Conservation (phyloP, 1,140 invertebrate genomes). For the Potamilus streckersoni region DNA sequence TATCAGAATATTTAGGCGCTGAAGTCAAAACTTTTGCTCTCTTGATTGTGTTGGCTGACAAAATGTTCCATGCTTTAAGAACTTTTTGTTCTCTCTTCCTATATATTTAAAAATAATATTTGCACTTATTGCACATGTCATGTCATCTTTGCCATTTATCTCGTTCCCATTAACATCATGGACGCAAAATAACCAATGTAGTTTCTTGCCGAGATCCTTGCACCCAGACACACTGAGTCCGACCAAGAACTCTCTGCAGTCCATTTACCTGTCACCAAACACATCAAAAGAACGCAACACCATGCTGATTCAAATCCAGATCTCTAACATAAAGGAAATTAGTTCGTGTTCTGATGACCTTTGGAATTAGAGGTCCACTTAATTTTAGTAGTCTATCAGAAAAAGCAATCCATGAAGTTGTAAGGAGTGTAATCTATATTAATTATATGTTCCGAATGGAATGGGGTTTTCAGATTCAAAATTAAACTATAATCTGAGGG, state of each 20-base stretch:
- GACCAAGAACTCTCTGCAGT: slow-evolving; percentile 49
- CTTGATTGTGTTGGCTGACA: no score
- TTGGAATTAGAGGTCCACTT: no score
- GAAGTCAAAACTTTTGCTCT: no score
- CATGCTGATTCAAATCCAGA: slow-evolving; percentile 10
- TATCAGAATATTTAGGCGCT: no score
- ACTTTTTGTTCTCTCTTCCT: no score
- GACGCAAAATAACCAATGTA: slow-evolving; percentile 90
- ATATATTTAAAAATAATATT: not conserved
- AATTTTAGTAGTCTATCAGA: no score
- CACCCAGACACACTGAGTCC: slow-evolving; percentile 63
- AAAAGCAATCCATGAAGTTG: no score
- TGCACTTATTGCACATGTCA: slow-evolving; percentile 49
- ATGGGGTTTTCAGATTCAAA: no score
- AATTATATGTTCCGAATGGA: no score
- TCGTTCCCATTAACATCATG: slow-evolving; percentile 91
- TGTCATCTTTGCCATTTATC: slow-evolving; percentile 77
- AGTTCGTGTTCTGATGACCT: slow-evolving; percentile 2
- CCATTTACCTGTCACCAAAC: slow-evolving; percentile 41
- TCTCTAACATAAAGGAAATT: slow-evolving; percentile 12
- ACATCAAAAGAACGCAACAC: slow-evolving; percentile 48
- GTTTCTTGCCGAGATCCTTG: slow-evolving; percentile 86
- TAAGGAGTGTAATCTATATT: no score
- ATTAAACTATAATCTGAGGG: no score
- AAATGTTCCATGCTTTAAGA: no score